These are phyloP conservation scores for Peromyscus nudipes DNA, from an alignment of 2,797 vertebrate genomes.

Conservation along the genomic window DNA sequence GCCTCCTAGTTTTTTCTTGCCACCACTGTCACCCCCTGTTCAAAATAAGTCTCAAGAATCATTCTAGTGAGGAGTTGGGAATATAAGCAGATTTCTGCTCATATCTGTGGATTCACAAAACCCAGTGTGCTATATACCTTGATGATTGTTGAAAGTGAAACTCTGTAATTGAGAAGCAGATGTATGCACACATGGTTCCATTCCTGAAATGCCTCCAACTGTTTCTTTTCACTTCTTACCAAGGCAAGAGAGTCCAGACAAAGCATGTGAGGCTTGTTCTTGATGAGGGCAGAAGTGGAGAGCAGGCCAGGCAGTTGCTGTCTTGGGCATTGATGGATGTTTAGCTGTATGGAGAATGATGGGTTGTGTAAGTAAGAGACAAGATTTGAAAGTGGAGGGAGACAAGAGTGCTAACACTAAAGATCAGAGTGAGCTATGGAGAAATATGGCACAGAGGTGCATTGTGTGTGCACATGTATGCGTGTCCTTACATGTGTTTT, in stretches of 20 bases:
- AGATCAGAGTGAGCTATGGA: background rate
- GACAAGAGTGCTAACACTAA: no score
- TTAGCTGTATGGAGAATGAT: background rate
- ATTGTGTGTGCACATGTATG: no score
- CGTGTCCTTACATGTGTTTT: background rate
- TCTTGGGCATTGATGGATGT: background rate
- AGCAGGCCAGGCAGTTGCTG: fast-evolving
- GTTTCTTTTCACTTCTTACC: background rate
- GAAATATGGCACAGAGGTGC: background rate
- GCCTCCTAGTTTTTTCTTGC: background rate
- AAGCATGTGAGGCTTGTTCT: no score
- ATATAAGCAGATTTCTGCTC: background rate
- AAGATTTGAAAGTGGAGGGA: background rate
- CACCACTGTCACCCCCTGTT: background rate
- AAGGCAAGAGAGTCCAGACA: background rate
- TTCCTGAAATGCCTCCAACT: background rate
- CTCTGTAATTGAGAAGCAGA: background rate
- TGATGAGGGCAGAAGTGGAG: fast-evolving
- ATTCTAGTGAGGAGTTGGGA: background rate
- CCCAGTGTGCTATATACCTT: background rate
- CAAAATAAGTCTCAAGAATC: background rate
- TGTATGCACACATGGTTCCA: fast-evolving
- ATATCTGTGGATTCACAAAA: background rate
- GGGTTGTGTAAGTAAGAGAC: background rate
- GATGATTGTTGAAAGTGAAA: background rate